Percentiles rank a stretch among this genome's conserved stretches.
Evolutionary conservation across 2,113 vertebrate genomes (phyloP).

Genomic region (Loxodonta africana): DNA sequence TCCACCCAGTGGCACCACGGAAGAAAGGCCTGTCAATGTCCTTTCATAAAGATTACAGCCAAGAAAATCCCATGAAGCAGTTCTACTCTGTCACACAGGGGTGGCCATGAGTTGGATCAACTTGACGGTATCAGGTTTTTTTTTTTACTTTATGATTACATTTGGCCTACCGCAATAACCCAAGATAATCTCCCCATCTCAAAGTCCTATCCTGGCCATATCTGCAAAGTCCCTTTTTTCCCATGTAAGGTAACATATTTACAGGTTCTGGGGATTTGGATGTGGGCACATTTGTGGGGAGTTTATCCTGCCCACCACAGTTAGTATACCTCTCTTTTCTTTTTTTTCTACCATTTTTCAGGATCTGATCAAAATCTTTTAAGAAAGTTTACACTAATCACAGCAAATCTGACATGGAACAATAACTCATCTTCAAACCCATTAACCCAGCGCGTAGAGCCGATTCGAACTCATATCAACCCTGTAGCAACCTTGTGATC

Average conservation of each 20-base stretch:
- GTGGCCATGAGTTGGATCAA: no score
- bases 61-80: no score
- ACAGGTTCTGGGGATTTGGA: background rate
- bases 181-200: background rate
- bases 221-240: background rate
- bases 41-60: no score
- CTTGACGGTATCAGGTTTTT: no score
- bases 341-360: background rate
- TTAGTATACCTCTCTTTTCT: background rate
- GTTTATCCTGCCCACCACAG: background rate
- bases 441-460: background rate
- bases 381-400: constrained; percentile 17
- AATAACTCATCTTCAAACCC: background rate
- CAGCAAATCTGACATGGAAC: background rate
- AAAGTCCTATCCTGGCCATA: background rate
- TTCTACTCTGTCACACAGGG: no score
- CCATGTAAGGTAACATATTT: background rate
- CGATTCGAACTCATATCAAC: background rate
- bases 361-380: constrained; percentile 18
- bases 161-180: background rate
- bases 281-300: background rate
- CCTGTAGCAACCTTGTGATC: background rate
- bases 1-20: no score
- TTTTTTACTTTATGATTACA: no score
- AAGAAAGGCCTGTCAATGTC: no score